Evolutionary conservation across 1,140 invertebrate species (phyloP), one percentile per base, ranked within the genome.

Genomic region (Euwallacea fornicatus): DNA sequence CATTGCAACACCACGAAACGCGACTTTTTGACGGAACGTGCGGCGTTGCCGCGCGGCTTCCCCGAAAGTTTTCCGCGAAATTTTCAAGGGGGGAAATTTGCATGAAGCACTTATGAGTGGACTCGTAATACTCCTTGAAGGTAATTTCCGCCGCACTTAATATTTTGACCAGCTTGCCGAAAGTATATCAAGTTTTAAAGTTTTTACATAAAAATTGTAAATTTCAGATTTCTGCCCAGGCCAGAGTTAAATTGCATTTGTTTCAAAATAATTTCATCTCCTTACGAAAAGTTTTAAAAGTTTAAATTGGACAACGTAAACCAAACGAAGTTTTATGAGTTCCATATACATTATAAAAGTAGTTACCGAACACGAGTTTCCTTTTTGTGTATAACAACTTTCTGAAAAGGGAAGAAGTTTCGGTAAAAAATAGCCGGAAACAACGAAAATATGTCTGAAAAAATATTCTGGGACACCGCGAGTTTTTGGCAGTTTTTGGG

Each of bases 281-380:
- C 72, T 76, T 50, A 65, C 41, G 70, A 44, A 66, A 64, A 56
- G 42, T 70, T 70, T 66, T 55, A 66, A 62, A 74, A 75, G 69
- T 75, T 76, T 76, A 76, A 76, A 76, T 76, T 76, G 74, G 67
- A 75, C 74, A 74, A 76, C 73, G 74, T 75, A 75, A 75, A 75
- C 73, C 74, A 75, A 76, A 77, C 74, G 74, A 77, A 77, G 76
- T 77, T 77, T 77, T 75, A 77, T 76, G 76, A 77, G 72, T 77
- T 74, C 74, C 72, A 77, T 77, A 75, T 77, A 77, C 76, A 77
- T 77, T 77, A 77, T 77, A 77, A 77, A 77, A 77, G 76, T 75
- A 75, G 76, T 77, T 77, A 77, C 74, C 60, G 65, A 72, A 67
- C 58, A 61, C 71, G 63, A 68, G 65, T 67, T 72, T 72, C 54